phyloP scores from a whole-genome alignment of 2,113 vertebrate species.

The Mungos mungo region DNA sequence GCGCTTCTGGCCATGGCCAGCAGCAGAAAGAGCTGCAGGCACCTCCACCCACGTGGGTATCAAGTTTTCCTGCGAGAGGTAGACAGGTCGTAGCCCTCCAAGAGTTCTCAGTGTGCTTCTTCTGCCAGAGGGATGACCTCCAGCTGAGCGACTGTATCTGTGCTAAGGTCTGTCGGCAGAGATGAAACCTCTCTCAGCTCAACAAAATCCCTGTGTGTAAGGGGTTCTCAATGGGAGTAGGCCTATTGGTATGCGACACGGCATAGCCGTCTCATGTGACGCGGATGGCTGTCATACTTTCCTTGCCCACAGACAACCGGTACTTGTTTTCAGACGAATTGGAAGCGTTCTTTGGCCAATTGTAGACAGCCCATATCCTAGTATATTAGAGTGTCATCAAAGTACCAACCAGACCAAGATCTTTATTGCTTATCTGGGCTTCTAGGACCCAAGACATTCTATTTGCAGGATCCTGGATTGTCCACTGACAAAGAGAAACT shows the following conservation, averaged over 20 bases:
- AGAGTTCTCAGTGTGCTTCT: background rate
- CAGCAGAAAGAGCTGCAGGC: background rate
- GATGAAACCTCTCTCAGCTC: background rate
- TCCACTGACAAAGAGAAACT: background rate
- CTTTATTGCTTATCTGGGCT: background rate
- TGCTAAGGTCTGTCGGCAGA: conserved; percentile 48
- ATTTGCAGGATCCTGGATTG: background rate
- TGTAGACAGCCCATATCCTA: background rate
- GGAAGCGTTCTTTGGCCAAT: background rate
- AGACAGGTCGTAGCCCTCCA: background rate
- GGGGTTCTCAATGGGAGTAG: conserved; percentile 2
- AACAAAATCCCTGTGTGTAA: background rate
- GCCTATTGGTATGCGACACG: background rate
- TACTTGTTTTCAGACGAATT: background rate
- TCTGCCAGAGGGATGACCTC: background rate
- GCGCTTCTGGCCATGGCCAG: background rate
- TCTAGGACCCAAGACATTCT: background rate
- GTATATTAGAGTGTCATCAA: background rate
- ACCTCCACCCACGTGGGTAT: background rate
- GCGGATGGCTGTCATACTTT: background rate
- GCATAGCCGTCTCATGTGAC: background rate
- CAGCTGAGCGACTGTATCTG: background rate
- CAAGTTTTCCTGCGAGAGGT: background rate
- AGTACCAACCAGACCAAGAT: background rate
- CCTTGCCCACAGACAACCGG: background rate